Percentiles rank a stretch among this genome's conserved stretches.
These are phyloP conservation scores for Eucriotettix oculatus DNA, from an alignment of 2,888 invertebrate species.

Conservation along the genomic window DNA sequence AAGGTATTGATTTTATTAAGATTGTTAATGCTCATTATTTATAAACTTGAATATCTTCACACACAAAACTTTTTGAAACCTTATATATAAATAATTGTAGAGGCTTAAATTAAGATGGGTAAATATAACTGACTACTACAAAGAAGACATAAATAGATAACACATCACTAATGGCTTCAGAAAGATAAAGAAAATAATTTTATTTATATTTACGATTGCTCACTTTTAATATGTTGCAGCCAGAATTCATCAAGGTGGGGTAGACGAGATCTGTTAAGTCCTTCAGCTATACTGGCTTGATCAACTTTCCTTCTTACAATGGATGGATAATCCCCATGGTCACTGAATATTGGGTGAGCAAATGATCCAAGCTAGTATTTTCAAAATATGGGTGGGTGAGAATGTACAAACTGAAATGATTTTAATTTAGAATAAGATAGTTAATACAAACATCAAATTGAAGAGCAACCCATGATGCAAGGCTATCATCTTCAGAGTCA, in stretches of 20 bases:
- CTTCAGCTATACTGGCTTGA: slow-evolving; percentile 37
- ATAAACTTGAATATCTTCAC: no score
- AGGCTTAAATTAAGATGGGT: no score
- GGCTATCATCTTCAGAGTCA: slow-evolving; percentile 2
- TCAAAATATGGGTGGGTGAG: slow-evolving; percentile 10
- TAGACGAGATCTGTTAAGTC: slow-evolving; percentile 40
- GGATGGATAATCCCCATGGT: slow-evolving; percentile 44
- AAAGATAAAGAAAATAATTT: no score
- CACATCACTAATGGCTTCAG: no score
- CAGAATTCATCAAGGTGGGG: slow-evolving; percentile 39
- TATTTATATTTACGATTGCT: not conserved
- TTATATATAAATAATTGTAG: no score
- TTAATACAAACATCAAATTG: slow-evolving; percentile 7
- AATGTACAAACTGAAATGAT: no score
- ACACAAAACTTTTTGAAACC: no score
- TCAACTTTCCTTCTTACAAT: slow-evolving; percentile 42
- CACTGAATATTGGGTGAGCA: slow-evolving; percentile 43
- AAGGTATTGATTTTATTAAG: no score
- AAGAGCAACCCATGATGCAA: slow-evolving; percentile 9
- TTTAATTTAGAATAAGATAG: not conserved
- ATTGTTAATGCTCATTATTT: no score
- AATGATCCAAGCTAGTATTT: slow-evolving; percentile 42
- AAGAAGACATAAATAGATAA: no score
- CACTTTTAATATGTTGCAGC: slow-evolving; percentile 23
- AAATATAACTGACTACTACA: no score